A percentile compares a stretch with the other conserved stretches of the same genome.
These are phyloP conservation scores for Drosophila fulvimacula DNA, from an alignment of 2,888 invertebrate genomes.

Conservation along the genomic window DNA sequence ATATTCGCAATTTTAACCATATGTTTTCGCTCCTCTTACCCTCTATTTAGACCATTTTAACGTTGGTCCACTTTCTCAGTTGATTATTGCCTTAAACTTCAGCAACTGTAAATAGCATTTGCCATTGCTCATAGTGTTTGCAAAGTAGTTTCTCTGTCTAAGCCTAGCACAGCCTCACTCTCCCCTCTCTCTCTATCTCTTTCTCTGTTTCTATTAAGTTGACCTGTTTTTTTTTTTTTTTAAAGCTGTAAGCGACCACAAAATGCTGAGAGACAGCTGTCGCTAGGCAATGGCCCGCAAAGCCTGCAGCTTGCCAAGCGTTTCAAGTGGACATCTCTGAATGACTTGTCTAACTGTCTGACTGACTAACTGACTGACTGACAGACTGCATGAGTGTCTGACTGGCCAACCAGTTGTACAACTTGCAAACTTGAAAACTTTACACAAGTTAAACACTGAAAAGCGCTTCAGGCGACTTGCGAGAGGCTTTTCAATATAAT, in stretches of 20 bases:
- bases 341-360: conserved; percentile 8
- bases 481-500: conserved; percentile 67
- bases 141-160: conserved; percentile 6
- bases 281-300: conserved; percentile 17
- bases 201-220: conserved; percentile 27
- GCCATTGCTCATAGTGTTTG: conserved; percentile 11
- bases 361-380: conserved; percentile 6
- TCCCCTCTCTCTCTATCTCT: not conserved
- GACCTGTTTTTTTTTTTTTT: conserved; percentile 67
- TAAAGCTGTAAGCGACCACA: conserved; percentile 54
- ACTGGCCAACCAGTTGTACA: conserved; percentile 49
- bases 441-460: conserved; percentile 74
- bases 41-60: not conserved
- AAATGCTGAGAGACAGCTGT: conserved; percentile 46
- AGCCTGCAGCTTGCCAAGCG: not conserved
- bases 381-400: conserved; percentile 12
- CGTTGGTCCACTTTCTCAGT: conserved; percentile 38
- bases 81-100: conserved; percentile 40
- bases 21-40: not conserved
- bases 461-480: conserved; percentile 66
- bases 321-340: conserved; percentile 7
- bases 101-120: conserved; percentile 25
- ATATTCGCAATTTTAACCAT: not conserved
- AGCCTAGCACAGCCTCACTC: not conserved
- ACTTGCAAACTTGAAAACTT: conserved; percentile 68